Base-by-base conservation (phyloP, 2,888 invertebrate species). In the Salticus scenicus region DNA sequence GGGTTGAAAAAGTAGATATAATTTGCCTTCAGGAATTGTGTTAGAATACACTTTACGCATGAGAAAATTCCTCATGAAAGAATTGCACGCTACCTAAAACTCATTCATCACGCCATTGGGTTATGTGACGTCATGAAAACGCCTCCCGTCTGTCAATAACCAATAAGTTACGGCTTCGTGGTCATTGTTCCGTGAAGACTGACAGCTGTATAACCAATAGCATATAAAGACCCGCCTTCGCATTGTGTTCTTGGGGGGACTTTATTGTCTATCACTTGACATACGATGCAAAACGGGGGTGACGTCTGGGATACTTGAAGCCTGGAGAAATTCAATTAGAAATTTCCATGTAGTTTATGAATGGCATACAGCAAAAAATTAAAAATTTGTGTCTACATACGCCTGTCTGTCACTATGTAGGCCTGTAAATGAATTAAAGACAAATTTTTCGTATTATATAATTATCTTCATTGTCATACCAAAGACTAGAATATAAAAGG, bases 101-200 rank as follows among this genome's bases (percentile, higher is more conserved):
- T 31, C 80, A 81, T 81, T 81, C 41, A 74, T 81, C 74, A 69
- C 73, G 71, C 73, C 51, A 81, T 74, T 74, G 69, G 74, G 31
- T n/a, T 31, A 47, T 51, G 33, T 67, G 74, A 81, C 81, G 81
- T 74, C 74, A 81, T 20, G n/a, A 57, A 24, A 63, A 57, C 81
- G 75, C 81, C 81, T 70, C 63, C 63, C 47, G 10, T 28, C 75
- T 82, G 75, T 82, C 81, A 82, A 82, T 82, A 82, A 57, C 81
- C 81, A 82, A 82, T 82, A 82, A 75, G 75, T 82, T 75, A 82
- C 75, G 63, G 64, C 74, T 70, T 70, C 30, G 37, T 74, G 74
- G 81, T 74, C 78, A 71, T 79, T 66, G 71, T 70, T 66, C 74
- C 27, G 37, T 27, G 41, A 63, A 75, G 75, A 82, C 51, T 57